Evolutionary conservation across 2,888 invertebrate species (phyloP), one percentile per base, ranked within the genome.

Genomic region (Drosophila buzzatii): DNA sequence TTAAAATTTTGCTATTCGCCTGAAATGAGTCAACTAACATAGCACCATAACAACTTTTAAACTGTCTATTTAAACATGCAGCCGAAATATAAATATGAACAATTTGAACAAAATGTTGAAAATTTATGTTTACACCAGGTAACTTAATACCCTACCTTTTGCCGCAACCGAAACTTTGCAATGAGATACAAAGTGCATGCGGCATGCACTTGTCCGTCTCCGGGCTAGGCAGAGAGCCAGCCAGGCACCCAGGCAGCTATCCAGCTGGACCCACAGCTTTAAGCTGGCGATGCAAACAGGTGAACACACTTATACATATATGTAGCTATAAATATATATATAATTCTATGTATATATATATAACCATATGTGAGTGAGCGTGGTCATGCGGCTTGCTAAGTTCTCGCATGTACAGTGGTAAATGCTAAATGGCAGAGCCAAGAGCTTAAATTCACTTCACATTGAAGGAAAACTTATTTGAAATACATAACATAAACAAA

Each of bases 231-330:
- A 39, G 53, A 10, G 16, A 33, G 18, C 1, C 44, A 57, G 44
- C 16, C 35, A 16, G 18, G 2, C 35, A 35, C 0, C 20, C 16
- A 42, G 42, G 4, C 8, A 44, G 27, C 37, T 16, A 53, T 27
- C 20, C 59, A 55, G 52, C 69, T 53, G 76, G 67, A 73, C 70
- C 64, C 18, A 7, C 66, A 71, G 66, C 65, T 59, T 76, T 69
- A 69, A 83, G 68, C 76, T 82, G 70, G 10, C n/a, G 68, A 79
- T 76, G 88, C 81, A 87, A 87, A 82, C 82, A 85, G 85, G 82
- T 87, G 85, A 79, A 82, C 79, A 70, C 41, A 42, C 3, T 39
- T 57, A 41, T 39, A 61, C 16, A 41, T 14, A 64, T 35, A 35
- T n/a, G n/a, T n/a, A 57, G 4, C 18, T 20, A 35, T 42, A 55